These are phyloP conservation scores for Erannis defoliaria DNA, from an alignment of 2,888 invertebrate species.

Conservation along the genomic window DNA sequence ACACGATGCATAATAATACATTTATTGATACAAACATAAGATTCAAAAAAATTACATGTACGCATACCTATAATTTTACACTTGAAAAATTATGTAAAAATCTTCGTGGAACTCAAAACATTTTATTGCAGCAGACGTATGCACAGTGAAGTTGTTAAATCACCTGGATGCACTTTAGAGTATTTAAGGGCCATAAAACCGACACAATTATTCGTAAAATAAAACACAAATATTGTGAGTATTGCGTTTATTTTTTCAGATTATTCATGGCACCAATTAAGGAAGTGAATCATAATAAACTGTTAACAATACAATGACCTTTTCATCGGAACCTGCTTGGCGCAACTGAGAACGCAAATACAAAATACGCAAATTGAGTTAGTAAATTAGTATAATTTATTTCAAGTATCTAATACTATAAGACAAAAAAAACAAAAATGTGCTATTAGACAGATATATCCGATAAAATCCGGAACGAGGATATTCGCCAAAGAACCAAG, in stretches of 20 bases:
- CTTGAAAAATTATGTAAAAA: slow-evolving; percentile 7
- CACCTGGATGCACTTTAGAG: slow-evolving; percentile 14
- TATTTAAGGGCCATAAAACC: slow-evolving; percentile 10
- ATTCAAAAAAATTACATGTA: neutral
- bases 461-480: too few relatives aligned
- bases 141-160: slow-evolving; percentile 15
- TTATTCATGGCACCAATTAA: slow-evolving; percentile 17
- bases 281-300: slow-evolving; percentile 12
- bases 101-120: slow-evolving; percentile 9
- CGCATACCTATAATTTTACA: neutral
- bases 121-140: slow-evolving; percentile 1
- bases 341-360: neutral
- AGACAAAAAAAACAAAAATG: too few relatives aligned
- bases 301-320: slow-evolving; percentile 3
- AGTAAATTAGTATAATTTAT: too few relatives aligned
- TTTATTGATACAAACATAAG: too few relatives aligned
- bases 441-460: too few relatives aligned
- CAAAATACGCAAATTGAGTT: neutral
- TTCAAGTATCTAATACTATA: too few relatives aligned
- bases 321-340: neutral
- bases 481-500: too few relatives aligned
- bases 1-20: too few relatives aligned
- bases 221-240: neutral
- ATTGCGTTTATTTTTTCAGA: slow-evolving; percentile 12
- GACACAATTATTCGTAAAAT: slow-evolving; percentile 15